Evolutionary conservation across 2,888 invertebrate species (phyloP), one percentile per base, ranked within the genome.

Genomic region (Drosophila bunnanda): DNA sequence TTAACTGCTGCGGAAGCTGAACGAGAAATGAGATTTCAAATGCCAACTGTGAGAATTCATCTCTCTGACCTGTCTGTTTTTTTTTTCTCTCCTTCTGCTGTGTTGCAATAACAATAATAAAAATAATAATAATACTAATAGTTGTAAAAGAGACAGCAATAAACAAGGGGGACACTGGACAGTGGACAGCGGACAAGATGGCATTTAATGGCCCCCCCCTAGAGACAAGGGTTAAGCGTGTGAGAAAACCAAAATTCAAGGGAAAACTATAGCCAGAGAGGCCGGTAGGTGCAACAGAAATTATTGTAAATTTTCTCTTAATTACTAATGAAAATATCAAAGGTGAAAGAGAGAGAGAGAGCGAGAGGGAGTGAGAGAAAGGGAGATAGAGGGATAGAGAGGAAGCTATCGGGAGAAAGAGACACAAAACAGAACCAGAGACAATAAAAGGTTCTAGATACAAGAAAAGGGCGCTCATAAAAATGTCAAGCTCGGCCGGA

Each of bases 1-100:
- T 83, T 88, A 88, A 83, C 82, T 82, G 89, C 74, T 69, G 73
- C 89, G 82, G 82, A 88, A 86, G 87, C 89, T 83, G 87, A 36
- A 46, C 48, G 48, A 39, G 70, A 69, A 67, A 69, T 67, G 67
- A 55, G 56, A 39, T 55, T 67, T 67, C 67, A 55, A 67, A 67
- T 69, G 67, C 32, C 32, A 22, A 22, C 43, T 57, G 32, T 58
- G 57, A 50, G 52, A 58, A 52, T 34, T 8, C 32, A 22, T 22
- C 39, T 38, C n/a, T n/a, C 20, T 10, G 4, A 6, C 10, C 43
- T 44, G 15, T 25, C 25, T 10, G 25, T 25, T 25, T 25, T 25
- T 20, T 36, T 20, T 38, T 20, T 15, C 13, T 13, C 1, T 17
- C 6, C 28, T 4, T 17, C 34, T 50, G 64, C 53, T 68, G 67